Evolutionary conservation across 2,888 invertebrate genomes (phyloP), one percentile per base, ranked within the genome.

Genomic region (Augochlorella aurata): DNA sequence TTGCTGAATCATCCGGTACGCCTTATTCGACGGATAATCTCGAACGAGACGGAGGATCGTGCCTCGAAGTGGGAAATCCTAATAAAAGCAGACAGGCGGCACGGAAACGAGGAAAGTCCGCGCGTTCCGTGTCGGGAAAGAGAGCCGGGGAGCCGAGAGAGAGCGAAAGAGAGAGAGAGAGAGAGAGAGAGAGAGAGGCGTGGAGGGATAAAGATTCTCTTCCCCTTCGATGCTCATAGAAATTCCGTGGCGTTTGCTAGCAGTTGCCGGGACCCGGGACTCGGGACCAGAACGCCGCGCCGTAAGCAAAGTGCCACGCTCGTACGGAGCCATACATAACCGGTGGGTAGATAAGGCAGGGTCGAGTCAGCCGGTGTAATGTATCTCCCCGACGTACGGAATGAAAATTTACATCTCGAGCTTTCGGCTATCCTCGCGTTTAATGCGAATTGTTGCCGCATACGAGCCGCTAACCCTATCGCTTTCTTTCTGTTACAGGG

Each of bases 401-500:
- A 88, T 79, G 79, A 85, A 84, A 88, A 84, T 88, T 86, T 85
- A 84, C 72, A 73, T 74, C 73, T 63, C 66, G 50, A 74, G 74
- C 74, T 81, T 80, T 72, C 61, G 79, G 66, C 75, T 77, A 79
- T 79, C 79, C 66, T 70, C 63, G 29, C 65, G 74, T 72, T 80
- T 80, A 71, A 86, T 75, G 63, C 73, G 83, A 77, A 82, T 83
- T 77, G 76, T 82, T 77, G 67, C 75, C 75, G 14, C 74, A 50
- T 75, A 73, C 58, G 24, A 12, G 58, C 72, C 29, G 44, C 63
- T 12, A 10, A 38, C 10, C 18, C 65, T n/a, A 5, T 49, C 24
- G n/a, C 38, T 74, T 67, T 77, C 82, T 93, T 94, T 94, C 92
- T 93, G 90, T 97, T 96, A 68, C 96, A 97, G 97, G 97, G 97